A percentile compares a stretch with the other conserved stretches of the same genome.
These are phyloP conservation scores for Noctilio leporinus DNA, from an alignment of 2,113 vertebrate species.

Conservation along the genomic window DNA sequence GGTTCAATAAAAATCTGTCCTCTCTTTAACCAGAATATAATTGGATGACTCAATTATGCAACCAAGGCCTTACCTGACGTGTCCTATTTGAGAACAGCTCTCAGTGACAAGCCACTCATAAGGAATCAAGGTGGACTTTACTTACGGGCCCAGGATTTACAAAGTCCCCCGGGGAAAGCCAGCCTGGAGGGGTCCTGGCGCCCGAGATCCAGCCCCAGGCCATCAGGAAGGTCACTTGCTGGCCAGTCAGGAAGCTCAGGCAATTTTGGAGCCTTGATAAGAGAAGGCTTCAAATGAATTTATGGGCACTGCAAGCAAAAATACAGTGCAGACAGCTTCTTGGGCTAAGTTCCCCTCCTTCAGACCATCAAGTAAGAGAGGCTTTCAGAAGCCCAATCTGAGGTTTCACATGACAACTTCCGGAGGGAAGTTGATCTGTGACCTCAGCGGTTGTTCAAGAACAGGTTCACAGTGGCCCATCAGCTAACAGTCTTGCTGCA, in stretches of 20 bases:
- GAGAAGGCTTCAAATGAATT: background rate
- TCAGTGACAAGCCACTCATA: background rate
- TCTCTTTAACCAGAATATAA: background rate
- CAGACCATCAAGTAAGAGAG: background rate
- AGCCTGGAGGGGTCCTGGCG: background rate
- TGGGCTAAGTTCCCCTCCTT: background rate
- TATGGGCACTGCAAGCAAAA: background rate
- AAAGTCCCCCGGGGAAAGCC: background rate
- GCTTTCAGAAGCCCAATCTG: background rate
- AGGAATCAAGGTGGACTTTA: background rate
- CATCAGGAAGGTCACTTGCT: background rate
- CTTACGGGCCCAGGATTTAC: background rate
- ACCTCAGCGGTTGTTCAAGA: background rate
- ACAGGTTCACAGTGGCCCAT: too few relatives aligned
- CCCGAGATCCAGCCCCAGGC: background rate
- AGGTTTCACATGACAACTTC: background rate
- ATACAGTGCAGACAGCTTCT: background rate
- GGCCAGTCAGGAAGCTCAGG: background rate
- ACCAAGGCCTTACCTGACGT: background rate
- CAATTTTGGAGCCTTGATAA: background rate
- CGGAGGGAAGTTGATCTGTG: background rate
- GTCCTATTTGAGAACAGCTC: background rate
- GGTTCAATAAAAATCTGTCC: background rate
- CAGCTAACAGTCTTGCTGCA: background rate
- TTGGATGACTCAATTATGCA: too few relatives aligned